phyloP scores from a whole-genome alignment of 2,797 vertebrate genomes.

The Centroberyx gerrardi region DNA sequence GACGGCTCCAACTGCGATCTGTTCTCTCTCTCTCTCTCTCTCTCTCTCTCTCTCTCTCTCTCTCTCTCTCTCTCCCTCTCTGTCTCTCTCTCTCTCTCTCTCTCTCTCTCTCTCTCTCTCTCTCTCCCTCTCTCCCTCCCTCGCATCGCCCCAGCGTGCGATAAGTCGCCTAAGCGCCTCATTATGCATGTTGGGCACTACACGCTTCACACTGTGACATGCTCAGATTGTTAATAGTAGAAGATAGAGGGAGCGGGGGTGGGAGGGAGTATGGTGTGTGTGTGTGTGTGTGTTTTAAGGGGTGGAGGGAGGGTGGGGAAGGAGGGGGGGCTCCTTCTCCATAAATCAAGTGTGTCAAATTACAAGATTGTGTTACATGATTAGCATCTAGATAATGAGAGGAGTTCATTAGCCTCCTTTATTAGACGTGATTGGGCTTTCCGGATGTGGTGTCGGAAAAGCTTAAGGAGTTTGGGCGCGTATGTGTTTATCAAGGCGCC shows the following conservation, averaged over 20 bases:
- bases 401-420: slow-evolving; percentile 78
- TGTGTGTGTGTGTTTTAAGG: not conserved
- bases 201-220: slow-evolving; percentile 47
- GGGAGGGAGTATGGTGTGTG: slow-evolving; percentile 37
- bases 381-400: slow-evolving; percentile 81
- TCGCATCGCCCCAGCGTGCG: slow-evolving; percentile 38
- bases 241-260: slow-evolving; percentile 32
- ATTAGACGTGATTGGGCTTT: slow-evolving; percentile 74
- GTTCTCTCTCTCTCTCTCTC: not conserved
- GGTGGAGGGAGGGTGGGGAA: not conserved
- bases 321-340: slow-evolving; percentile 36
- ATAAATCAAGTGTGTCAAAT: slow-evolving; percentile 83
- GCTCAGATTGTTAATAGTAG: slow-evolving; percentile 57
- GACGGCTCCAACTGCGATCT: slow-evolving; percentile 46
- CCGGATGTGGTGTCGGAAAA: slow-evolving; percentile 54
- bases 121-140: not conserved
- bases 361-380: slow-evolving; percentile 81
- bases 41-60: not conserved
- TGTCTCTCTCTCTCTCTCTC: not conserved
- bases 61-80: not conserved
- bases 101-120: not conserved
- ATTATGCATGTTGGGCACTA: slow-evolving; percentile 52
- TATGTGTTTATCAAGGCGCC: slow-evolving; percentile 53
- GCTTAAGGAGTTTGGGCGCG: slow-evolving; percentile 30
- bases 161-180: slow-evolving; percentile 48